These are phyloP conservation scores for Helicoverpa armigera DNA, from an alignment of 1,140 invertebrate species.

Conservation along the genomic window DNA sequence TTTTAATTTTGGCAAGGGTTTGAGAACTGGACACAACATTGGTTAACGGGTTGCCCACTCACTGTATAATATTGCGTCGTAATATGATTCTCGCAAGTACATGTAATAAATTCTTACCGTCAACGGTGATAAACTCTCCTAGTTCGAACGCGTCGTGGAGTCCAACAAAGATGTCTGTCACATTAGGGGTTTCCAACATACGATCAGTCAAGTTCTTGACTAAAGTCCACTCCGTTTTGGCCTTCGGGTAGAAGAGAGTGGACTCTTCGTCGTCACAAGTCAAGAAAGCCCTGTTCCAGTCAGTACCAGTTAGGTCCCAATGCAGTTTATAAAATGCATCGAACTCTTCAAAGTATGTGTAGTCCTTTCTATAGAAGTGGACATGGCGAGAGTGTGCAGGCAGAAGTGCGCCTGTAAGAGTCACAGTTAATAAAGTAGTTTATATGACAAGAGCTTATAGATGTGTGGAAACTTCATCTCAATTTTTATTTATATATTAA, in stretches of 20 bases:
- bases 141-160: conserved; percentile 54
- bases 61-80: background rate
- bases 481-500: too few relatives aligned
- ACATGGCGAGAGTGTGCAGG: background rate
- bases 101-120: conserved; percentile 51
- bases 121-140: conserved; percentile 57
- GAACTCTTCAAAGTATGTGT: conserved; percentile 57
- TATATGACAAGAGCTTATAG: background rate
- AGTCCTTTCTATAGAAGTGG: conserved; percentile 59
- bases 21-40: too few relatives aligned
- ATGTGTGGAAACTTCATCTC: background rate
- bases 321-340: conserved; percentile 64
- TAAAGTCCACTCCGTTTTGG: conserved; percentile 49
- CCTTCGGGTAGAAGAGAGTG: conserved; percentile 54
- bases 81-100: background rate
- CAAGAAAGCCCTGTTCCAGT: conserved; percentile 54
- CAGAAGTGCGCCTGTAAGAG: conserved; percentile 11
- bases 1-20: too few relatives aligned
- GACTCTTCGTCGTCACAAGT: conserved; percentile 57
- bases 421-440: background rate
- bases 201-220: conserved; percentile 50
- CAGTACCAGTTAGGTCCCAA: background rate
- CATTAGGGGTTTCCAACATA: conserved; percentile 27
- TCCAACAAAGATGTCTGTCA: conserved; percentile 56
- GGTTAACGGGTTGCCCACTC: background rate